Evolutionary conservation across 2,797 vertebrate genomes (phyloP).

Genomic region (Microctenopoma steveboyesi): DNA sequence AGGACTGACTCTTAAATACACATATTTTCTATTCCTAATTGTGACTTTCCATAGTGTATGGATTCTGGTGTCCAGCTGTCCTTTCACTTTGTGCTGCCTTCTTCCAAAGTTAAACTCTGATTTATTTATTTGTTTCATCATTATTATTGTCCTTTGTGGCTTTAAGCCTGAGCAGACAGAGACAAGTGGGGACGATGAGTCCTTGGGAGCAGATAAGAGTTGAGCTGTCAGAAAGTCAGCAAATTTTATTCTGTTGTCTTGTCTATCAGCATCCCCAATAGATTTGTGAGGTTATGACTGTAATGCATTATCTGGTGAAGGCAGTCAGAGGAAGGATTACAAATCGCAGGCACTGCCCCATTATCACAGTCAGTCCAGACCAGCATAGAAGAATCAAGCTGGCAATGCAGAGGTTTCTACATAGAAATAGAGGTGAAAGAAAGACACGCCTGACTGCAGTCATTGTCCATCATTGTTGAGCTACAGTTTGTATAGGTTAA

Average conservation of each 20-base stretch:
- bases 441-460: constrained; percentile 21
- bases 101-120: constrained; percentile 28
- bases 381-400: constrained; percentile 46
- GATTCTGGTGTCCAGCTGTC: constrained; percentile 17
- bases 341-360: constrained; percentile 38
- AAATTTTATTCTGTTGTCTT: constrained; percentile 33
- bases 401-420: constrained; percentile 36
- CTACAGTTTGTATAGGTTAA: constrained; percentile 4
- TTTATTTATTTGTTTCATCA: constrained; percentile 34
- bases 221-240: constrained; percentile 48
- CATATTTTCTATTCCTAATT: background rate
- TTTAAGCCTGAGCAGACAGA: constrained; percentile 31
- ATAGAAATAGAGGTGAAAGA: constrained; percentile 10
- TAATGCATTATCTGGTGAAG: constrained; percentile 61
- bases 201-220: constrained; percentile 52
- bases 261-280: constrained; percentile 44
- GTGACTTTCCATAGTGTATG: background rate
- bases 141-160: constrained; percentile 39
- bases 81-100: constrained; percentile 5
- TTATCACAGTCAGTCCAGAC: constrained; percentile 60
- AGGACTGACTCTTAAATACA: constrained; percentile 35
- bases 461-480: constrained; percentile 1
- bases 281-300: constrained; percentile 63
- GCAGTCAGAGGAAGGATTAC: constrained; percentile 61
- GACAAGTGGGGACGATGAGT: constrained; percentile 33